Percentiles rank a stretch among this genome's conserved stretches.
These are phyloP conservation scores for Xestobium rufovillosum DNA, from an alignment of 2,888 invertebrate genomes.

Conservation along the genomic window DNA sequence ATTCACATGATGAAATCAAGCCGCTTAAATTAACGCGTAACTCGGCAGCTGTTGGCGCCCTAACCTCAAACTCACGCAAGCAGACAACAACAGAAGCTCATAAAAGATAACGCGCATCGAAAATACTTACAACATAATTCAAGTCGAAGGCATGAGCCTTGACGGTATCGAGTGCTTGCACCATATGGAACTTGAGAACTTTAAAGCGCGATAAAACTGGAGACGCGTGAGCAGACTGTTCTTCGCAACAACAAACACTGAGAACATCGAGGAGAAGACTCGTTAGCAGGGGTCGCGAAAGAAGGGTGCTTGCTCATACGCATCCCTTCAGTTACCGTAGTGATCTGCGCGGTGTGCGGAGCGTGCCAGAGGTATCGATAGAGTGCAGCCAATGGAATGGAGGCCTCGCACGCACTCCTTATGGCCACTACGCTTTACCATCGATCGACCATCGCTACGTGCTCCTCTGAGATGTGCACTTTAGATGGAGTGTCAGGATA, in stretches of 20 bases:
- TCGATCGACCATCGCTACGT: conserved; percentile 32
- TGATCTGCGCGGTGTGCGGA: conserved; percentile 33
- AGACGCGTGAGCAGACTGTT: conserved; percentile 10
- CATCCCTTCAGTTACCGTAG: conserved; percentile 32
- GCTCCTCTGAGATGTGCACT: conserved; percentile 26
- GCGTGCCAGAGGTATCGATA: conserved; percentile 32
- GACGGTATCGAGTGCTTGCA: conserved; percentile 73
- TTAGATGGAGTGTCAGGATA: conserved; percentile 27
- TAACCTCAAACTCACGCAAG: too few species aligned
- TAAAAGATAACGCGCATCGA: too few species aligned
- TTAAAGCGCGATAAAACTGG: conserved; percentile 5
- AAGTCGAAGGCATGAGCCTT: conserved; percentile 73
- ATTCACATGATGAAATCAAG: too few species aligned
- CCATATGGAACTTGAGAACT: conserved; percentile 52
- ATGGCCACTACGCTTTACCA: conserved; percentile 40
- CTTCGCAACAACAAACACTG: conserved; percentile 9
- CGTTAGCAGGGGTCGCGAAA: conserved; percentile 18
- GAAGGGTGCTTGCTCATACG: conserved; percentile 28
- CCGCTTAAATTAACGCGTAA: too few species aligned
- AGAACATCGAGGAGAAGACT: conserved; percentile 1
- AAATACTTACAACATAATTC: conserved; percentile 72
- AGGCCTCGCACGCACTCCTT: conserved; percentile 41
- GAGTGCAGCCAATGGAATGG: conserved; percentile 41
- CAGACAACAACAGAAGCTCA: too few species aligned
- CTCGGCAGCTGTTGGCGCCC: too few species aligned